phyloP scores from a whole-genome alignment of 2,888 invertebrate species.

The Cacoxenus indagator region DNA sequence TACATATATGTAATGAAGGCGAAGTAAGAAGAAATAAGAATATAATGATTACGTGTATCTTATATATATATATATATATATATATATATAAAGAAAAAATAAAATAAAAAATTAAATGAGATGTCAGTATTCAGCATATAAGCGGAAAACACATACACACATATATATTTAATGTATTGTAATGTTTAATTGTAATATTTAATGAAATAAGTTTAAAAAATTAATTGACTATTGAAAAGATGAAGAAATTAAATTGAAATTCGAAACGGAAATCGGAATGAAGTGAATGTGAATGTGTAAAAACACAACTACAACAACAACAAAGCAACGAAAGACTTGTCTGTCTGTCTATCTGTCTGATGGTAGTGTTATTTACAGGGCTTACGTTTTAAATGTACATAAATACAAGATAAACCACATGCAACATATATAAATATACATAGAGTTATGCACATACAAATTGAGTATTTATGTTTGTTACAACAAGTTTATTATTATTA shows the following conservation, averaged over 20 bases:
- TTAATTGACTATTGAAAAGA: background rate
- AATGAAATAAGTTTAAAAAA: slow-evolving; percentile 18
- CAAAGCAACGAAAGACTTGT: too few species aligned
- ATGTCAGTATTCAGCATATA: slow-evolving; percentile 61
- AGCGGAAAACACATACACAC: slow-evolving; percentile 29
- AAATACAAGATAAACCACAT: too few species aligned
- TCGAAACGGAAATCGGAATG: background rate
- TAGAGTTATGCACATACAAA: slow-evolving; percentile 46
- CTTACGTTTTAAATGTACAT: slow-evolving; percentile 63
- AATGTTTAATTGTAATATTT: slow-evolving; percentile 51
- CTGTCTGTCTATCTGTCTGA: too few species aligned
- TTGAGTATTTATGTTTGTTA: slow-evolving; percentile 62
- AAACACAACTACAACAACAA: slow-evolving; percentile 1
- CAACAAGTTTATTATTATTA: slow-evolving; percentile 27
- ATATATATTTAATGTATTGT: slow-evolving; percentile 31
- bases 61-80: too few species aligned
- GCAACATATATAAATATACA: slow-evolving; percentile 41
- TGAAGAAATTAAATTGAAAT: background rate
- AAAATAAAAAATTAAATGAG: slow-evolving; percentile 50
- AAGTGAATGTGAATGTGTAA: background rate
- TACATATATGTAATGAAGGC: slow-evolving; percentile 22
- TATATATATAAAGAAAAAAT: slow-evolving; percentile 1
- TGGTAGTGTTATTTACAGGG: slow-evolving; percentile 58
- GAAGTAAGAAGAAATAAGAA: background rate
- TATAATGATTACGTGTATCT: too few species aligned